phyloP scores from a whole-genome alignment of 1,140 invertebrate species.

The Nebria ingens region DNA sequence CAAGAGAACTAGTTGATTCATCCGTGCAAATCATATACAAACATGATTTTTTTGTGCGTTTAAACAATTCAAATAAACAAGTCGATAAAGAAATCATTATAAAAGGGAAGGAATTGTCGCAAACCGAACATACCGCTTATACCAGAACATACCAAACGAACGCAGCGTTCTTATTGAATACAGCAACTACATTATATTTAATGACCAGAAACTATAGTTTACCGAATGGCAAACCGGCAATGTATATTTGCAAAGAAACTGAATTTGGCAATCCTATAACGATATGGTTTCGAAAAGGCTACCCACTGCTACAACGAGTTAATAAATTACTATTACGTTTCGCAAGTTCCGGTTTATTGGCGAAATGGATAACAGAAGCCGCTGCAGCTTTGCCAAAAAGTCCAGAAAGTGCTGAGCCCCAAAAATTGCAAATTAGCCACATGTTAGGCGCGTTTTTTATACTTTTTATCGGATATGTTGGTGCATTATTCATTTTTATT shows the following conservation, averaged over 20 bases:
- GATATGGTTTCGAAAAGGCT: background rate
- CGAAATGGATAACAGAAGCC: background rate
- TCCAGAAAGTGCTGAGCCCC: background rate
- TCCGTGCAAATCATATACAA: background rate
- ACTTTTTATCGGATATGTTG: background rate
- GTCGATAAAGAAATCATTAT: background rate
- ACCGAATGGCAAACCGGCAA: background rate
- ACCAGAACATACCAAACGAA: background rate
- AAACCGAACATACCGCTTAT: background rate
- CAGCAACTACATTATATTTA: background rate
- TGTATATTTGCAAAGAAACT: background rate
- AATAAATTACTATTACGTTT: background rate
- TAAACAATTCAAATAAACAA: background rate
- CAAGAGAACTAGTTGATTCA: background rate
- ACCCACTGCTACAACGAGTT: background rate
- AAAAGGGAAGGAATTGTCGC: background rate
- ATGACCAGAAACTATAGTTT: background rate
- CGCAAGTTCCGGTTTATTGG: background rate
- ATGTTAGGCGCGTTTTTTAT: background rate
- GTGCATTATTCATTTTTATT: background rate
- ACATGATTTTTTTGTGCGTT: background rate
- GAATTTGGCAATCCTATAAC: conserved; percentile 2
- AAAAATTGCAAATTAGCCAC: background rate
- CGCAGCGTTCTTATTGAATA: background rate
- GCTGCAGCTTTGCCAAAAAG: background rate